Percentiles rank a stretch among this genome's conserved stretches.
phyloP scores from a whole-genome alignment of 2,797 vertebrate genomes.

The Pangasius macronema region DNA sequence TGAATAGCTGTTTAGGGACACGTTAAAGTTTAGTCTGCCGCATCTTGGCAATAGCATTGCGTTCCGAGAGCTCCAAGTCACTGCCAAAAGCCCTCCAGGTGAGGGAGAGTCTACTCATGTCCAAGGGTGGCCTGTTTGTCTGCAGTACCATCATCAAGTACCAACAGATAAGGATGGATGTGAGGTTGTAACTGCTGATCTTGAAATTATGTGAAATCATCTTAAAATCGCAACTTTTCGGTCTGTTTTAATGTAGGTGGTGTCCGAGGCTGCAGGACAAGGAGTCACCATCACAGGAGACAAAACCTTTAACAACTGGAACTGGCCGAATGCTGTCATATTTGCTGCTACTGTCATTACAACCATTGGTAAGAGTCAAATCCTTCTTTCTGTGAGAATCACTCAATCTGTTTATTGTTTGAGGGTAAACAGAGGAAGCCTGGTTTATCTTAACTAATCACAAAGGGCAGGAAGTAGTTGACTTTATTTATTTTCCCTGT shows the following conservation, averaged over 20 bases:
- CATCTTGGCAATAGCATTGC: constrained; percentile 51
- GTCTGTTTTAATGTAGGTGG: constrained; percentile 71
- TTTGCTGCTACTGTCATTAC: constrained; percentile 98
- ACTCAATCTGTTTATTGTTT: constrained; percentile 37
- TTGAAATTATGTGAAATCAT: not conserved
- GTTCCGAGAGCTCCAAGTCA: not conserved
- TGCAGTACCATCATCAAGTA: not conserved
- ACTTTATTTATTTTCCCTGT: constrained; percentile 37
- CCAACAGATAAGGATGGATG: constrained; percentile 67
- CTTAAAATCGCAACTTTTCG: not conserved
- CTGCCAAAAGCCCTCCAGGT: constrained; percentile 49
- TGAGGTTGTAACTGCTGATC: not conserved
- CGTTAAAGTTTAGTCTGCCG: constrained; percentile 53
- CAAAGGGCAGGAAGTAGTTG: constrained; percentile 36
- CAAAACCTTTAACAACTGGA: constrained; percentile 97
- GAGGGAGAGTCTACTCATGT: constrained; percentile 34
- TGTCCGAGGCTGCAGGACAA: constrained; percentile 90
- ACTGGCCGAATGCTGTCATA: constrained; percentile 98
- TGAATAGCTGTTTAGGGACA: constrained; percentile 59
- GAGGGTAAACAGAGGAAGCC: constrained; percentile 33
- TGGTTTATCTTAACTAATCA: constrained; percentile 34
- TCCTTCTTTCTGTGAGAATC: not conserved
- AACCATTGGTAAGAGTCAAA: constrained; percentile 84
- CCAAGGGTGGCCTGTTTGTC: constrained; percentile 42
- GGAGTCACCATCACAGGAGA: constrained; percentile 93